Evolutionary conservation across 2,888 invertebrate species (phyloP).

Genomic region (Yponomeuta cagnagella): DNA sequence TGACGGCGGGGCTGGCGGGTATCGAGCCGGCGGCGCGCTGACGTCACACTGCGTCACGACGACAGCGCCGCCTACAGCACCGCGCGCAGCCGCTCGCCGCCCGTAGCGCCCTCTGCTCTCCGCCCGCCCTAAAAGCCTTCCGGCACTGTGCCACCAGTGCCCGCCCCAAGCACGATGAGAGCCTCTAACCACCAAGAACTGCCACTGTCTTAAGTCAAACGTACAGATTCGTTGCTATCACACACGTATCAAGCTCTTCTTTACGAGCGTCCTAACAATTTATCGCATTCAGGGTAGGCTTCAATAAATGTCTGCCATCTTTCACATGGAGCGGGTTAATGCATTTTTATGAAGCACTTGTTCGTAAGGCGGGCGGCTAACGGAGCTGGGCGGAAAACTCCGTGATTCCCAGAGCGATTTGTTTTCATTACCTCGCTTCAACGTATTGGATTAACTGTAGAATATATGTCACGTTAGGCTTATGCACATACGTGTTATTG

Average conservation of each 20-base stretch:
- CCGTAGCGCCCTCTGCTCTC: conserved; percentile 33
- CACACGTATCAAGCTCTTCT: conserved; percentile 35
- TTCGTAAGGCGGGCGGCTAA: conserved; percentile 34
- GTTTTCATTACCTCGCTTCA: conserved; percentile 4
- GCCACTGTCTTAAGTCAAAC: background rate
- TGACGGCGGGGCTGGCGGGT: conserved; percentile 76
- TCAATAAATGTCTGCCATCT: conserved; percentile 19
- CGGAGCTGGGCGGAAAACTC: conserved; percentile 40
- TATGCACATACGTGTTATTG: background rate
- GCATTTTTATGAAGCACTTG: conserved; percentile 39
- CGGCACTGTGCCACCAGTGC: conserved; percentile 27
- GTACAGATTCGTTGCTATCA: background rate
- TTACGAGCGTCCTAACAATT: background rate
- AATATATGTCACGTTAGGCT: background rate
- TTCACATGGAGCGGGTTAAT: conserved; percentile 27
- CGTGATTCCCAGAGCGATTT: conserved; percentile 6
- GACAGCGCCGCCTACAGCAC: conserved; percentile 68
- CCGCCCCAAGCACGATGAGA: conserved; percentile 56
- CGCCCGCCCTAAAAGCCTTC: conserved; percentile 28
- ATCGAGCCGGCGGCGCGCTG: conserved; percentile 81
- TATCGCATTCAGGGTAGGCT: conserved; percentile 6
- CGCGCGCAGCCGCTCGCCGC: conserved; percentile 50
- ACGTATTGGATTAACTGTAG: background rate
- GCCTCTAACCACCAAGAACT: background rate
- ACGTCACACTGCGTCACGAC: conserved; percentile 82